Base-by-base conservation (phyloP, 2,888 invertebrate species). In the Neoaliturus tenellus region DNA sequence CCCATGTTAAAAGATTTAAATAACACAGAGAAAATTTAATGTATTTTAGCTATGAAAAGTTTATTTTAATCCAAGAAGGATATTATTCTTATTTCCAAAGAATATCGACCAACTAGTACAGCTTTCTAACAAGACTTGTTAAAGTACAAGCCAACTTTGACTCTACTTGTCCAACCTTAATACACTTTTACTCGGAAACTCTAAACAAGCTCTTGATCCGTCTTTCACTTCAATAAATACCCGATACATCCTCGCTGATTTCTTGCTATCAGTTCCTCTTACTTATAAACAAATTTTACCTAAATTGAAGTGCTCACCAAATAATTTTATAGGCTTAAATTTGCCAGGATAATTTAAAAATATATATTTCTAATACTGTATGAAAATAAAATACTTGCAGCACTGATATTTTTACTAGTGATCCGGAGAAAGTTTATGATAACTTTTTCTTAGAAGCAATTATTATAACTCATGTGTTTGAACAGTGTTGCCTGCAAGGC, bases 111-210 rank as follows among this genome's bases (percentile, higher is more conserved):
- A 14, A 44, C 10, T n/a, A 17, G 44, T 12, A 44, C 14, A 44
- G 20, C 12, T 48, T 5, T 25, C 58, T n/a, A 62, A 4, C 28
- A 28, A 62, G 31, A 17, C 62, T 62, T 62, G 62, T 28, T 62
- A 62, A 31, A 28, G 28, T 62, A 51, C 51, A 20, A 20, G 23
- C 0, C 51, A 51, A 51, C 28, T 31, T 62, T 28, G 28, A 8
- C 20, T 14, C 62, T 28, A 17, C 25, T 23, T 28, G 31, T 31
- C 14, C 14, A 20, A 62, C 62, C 62, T 28, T 62, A 28, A 62
- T 62, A 62, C 28, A 62, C 62, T 28, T 55, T 62, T 28, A 62
- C 62, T 62, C 20, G 62, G 62, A 62, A 55, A 55, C 20, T 55
- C 55, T 12, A 55, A 55, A 55, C 55, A 20, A 62, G 62, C 28